Conservation (phyloP, 2,797 vertebrate species). For the Glossophaga mutica region DNA sequence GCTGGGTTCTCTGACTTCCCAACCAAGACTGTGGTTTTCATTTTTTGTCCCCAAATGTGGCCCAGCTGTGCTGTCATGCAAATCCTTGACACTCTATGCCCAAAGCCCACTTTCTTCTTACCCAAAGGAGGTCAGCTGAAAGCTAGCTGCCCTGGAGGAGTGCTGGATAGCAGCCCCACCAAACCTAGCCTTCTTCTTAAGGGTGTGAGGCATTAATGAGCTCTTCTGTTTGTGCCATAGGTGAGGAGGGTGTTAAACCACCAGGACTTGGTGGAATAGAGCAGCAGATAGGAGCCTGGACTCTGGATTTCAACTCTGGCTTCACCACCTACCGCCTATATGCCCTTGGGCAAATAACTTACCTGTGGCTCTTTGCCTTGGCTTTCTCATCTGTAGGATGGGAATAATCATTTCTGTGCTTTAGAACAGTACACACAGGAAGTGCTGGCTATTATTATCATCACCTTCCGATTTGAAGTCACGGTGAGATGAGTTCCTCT, state of each 20-base stretch:
- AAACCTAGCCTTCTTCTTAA: neutral
- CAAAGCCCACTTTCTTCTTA: neutral
- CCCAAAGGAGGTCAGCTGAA: neutral
- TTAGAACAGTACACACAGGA: neutral
- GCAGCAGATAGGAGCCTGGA: neutral
- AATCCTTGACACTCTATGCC: neutral
- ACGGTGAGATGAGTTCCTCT: neutral
- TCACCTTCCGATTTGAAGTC: neutral
- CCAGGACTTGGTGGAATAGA: neutral
- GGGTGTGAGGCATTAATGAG: neutral
- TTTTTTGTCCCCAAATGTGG: neutral
- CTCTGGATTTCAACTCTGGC: neutral
- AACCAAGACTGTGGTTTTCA: neutral
- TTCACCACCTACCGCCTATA: neutral
- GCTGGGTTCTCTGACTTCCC: neutral
- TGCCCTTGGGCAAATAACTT: neutral
- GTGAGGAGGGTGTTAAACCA: neutral
- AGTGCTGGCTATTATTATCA: neutral
- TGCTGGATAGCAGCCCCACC: neutral
- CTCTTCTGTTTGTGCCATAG: neutral
- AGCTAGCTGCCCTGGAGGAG: neutral
- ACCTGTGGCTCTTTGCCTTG: neutral
- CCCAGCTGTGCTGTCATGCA: neutral
- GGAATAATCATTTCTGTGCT: neutral
- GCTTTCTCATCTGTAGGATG: neutral